A percentile compares a stretch with the other conserved stretches of the same genome.
phyloP scores from a whole-genome alignment of 2,797 vertebrate species.

The Florisuga fusca region DNA sequence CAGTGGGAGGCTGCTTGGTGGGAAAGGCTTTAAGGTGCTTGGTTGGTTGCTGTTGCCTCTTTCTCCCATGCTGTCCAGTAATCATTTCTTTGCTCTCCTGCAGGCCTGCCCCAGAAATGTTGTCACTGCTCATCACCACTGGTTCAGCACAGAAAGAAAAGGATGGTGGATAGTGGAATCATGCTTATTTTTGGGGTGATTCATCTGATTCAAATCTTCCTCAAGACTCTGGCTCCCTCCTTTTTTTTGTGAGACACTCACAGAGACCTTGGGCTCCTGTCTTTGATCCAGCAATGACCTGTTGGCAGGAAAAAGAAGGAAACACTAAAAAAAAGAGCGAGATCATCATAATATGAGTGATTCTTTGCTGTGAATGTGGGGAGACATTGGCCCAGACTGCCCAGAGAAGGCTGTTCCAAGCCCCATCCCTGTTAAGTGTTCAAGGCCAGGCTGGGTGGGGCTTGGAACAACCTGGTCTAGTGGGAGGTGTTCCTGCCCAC shows the following conservation, averaged over 20 bases:
- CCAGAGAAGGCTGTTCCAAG: too few relatives aligned
- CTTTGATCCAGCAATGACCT: neutral
- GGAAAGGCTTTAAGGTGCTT: neutral
- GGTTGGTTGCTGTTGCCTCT: neutral
- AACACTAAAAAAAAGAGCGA: neutral
- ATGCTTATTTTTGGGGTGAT: neutral
- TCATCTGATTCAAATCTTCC: neutral
- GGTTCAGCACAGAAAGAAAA: neutral
- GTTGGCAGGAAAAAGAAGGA: neutral
- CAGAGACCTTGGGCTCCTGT: neutral
- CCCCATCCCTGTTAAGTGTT: too few relatives aligned
- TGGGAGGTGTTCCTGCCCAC: too few relatives aligned
- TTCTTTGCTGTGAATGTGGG: too few relatives aligned
- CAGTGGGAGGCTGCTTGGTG: neutral
- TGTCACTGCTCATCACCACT: neutral
- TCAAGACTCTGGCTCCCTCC: neutral
- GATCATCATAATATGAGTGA: neutral
- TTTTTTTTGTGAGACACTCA: neutral
- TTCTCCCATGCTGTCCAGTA: neutral
- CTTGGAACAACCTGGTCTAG: too few relatives aligned
- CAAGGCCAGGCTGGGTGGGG: too few relatives aligned
- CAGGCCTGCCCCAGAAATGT: neutral
- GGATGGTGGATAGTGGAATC: neutral
- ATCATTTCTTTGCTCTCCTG: neutral
- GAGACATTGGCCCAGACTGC: too few relatives aligned